phyloP scores from a whole-genome alignment of 2,888 invertebrate genomes.

The Trichopria drosophilae region DNA sequence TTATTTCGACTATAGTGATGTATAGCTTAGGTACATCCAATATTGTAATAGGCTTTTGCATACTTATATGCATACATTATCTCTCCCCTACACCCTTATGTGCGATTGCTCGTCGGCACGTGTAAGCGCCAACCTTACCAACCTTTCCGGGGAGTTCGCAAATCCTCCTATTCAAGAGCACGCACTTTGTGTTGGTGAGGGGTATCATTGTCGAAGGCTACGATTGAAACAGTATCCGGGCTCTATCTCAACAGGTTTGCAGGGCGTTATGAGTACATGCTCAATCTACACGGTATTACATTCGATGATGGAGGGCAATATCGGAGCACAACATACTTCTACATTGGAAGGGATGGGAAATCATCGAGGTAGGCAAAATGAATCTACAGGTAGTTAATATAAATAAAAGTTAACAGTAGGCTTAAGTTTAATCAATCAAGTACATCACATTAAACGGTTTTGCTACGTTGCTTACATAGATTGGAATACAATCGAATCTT shows the following conservation, averaged over 20 bases:
- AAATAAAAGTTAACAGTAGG: too few species aligned
- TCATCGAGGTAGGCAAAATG: too few species aligned
- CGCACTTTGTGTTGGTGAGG: slow-evolving; percentile 15
- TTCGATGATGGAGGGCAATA: too few species aligned
- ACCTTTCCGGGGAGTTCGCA: neutral
- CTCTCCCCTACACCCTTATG: slow-evolving; percentile 18
- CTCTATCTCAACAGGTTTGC: slow-evolving; percentile 56
- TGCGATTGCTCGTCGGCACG: neutral
- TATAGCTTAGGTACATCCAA: slow-evolving; percentile 53
- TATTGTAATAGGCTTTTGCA: slow-evolving; percentile 55
- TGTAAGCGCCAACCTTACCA: slow-evolving; percentile 1
- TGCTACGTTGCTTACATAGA: too few species aligned
- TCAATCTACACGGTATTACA: slow-evolving; percentile 53
- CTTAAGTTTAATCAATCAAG: too few species aligned
- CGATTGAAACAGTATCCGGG: slow-evolving; percentile 58
- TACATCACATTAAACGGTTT: too few species aligned
- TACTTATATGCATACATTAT: slow-evolving; percentile 42
- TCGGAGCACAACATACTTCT: too few species aligned
- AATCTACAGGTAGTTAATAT: too few species aligned
- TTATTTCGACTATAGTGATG: slow-evolving; percentile 57
- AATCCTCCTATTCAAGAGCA: neutral
- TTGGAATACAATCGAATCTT: too few species aligned
- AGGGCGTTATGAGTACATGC: slow-evolving; percentile 55
- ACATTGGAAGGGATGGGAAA: too few species aligned
- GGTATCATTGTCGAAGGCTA: slow-evolving; percentile 51